Base-by-base conservation (phyloP, 2,113 vertebrate genomes). In the Mungos mungo region DNA sequence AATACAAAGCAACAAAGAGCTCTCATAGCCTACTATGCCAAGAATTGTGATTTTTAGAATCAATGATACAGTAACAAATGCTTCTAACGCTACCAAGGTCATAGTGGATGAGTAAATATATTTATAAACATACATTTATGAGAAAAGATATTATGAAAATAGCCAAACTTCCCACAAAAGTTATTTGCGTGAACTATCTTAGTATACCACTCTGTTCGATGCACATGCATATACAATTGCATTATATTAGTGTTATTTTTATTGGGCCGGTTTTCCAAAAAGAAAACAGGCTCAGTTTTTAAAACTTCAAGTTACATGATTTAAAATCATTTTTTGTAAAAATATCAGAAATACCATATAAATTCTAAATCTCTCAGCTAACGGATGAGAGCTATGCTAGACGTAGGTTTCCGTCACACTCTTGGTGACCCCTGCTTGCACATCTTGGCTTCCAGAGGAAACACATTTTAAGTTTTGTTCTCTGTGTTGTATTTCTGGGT, bases 101-200 rank as follows among this genome's bases (percentile, higher is more conserved):
- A 97, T 57, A 83, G 84, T 85, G 35, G 85, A 88, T 66, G 86
- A 90, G 96, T 95, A 96, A 82, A 97, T 93, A 47, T 57, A 97
- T 94, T 89, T 97, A 98, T 95, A 97, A 97, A 97, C 66, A 88
- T 8, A 90, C 50, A 82, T 57, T 95, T 97, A 93, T 96, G 81
- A 76, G 96, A 94, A 97, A 95, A 97, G 92, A 23, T 96, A 95
- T 87, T 98, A 97, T 76, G 97, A 97, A 97, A 98, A 98, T 97
- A 97, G 92, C 74, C 83, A 96, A 96, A 81, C 45, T 76, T 47
- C 54, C 76, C 95, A 93, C 82, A 93, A 65, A 97, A 96, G 93
- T 93, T 95, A 93, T 85, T 0, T 27, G 90, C 41, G 76, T 93
- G 57, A 80, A 81, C 0, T 72, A 88, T 80, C 18, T 4, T 92